These are phyloP conservation scores for Ditylenchus dipsaci DNA, from an alignment of 1,140 invertebrate genomes.

Conservation along the genomic window DNA sequence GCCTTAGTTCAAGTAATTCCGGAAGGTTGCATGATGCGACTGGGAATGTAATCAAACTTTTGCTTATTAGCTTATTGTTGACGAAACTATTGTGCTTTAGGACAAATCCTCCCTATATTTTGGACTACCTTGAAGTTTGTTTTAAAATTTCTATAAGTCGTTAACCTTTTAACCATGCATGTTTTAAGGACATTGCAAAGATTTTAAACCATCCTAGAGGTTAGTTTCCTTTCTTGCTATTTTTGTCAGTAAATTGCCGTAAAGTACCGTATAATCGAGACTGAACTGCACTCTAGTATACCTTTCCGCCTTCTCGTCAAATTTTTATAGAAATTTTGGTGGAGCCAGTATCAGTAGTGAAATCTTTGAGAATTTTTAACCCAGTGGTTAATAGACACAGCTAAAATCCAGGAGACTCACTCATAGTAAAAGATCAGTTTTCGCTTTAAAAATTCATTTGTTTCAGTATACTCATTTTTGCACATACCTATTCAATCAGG, in stretches of 20 bases:
- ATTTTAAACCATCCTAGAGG: conserved; percentile 78
- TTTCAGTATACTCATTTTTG: conserved; percentile 77
- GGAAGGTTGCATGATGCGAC: conserved; percentile 70
- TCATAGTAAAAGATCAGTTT: no score
- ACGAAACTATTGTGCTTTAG: background rate
- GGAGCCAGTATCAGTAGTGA: no score
- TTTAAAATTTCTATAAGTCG: conserved; percentile 20
- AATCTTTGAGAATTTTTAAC: no score
- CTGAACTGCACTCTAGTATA: no score
- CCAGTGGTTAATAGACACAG: no score
- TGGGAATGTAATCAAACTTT: conserved; percentile 59
- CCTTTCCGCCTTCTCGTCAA: no score
- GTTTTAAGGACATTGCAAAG: conserved; percentile 72
- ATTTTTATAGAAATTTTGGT: no score
- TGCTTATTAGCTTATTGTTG: no score
- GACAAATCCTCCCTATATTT: conserved; percentile 86
- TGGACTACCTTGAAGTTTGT: conserved; percentile 77
- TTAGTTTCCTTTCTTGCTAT: background rate
- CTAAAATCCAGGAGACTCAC: no score
- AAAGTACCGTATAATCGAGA: no score
- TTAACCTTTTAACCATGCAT: background rate
- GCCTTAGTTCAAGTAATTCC: conserved; percentile 84
- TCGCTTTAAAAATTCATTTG: no score
- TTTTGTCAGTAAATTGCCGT: background rate
- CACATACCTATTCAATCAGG: conserved; percentile 95